Conservation (phyloP, 2,113 vertebrate species). For the Ptilorrhoa leucosticta region DNA sequence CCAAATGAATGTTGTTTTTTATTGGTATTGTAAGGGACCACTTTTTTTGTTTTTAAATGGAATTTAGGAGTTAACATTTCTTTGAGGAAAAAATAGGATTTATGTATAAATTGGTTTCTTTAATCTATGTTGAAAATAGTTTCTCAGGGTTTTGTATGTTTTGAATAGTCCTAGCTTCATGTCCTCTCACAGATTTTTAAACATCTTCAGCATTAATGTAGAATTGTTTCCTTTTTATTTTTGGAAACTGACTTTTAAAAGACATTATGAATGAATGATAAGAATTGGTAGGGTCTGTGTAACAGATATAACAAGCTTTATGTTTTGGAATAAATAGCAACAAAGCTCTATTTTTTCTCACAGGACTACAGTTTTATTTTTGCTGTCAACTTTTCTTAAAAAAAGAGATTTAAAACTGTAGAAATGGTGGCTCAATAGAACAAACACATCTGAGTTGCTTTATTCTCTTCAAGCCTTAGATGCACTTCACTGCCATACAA, state of each 20-base stretch:
- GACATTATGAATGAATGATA: not conserved
- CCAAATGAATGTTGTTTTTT: constrained; percentile 35
- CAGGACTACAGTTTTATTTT: not conserved
- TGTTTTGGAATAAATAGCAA: not conserved
- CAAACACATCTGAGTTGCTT: not conserved
- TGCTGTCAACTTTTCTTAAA: not conserved
- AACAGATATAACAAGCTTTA: not conserved
- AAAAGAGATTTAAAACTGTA: not conserved
- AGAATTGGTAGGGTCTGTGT: not conserved
- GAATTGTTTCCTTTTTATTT: not conserved
- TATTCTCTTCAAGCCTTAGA: not conserved
- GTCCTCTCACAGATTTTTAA: not conserved
- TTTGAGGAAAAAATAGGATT: not conserved
- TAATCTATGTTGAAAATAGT: not conserved
- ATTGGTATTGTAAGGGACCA: not conserved
- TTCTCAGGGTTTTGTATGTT: not conserved
- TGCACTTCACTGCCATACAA: not conserved
- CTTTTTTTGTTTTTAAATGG: not conserved
- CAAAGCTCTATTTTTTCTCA: not conserved
- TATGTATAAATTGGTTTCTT: not conserved
- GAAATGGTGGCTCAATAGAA: not conserved
- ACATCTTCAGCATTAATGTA: not conserved
- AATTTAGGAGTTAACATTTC: not conserved
- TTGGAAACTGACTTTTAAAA: not conserved
- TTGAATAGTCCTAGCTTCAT: not conserved